Evolutionary conservation across 2,113 vertebrate genomes (phyloP), one percentile per base, ranked within the genome.

Genomic region (Petaurus breviceps): DNA sequence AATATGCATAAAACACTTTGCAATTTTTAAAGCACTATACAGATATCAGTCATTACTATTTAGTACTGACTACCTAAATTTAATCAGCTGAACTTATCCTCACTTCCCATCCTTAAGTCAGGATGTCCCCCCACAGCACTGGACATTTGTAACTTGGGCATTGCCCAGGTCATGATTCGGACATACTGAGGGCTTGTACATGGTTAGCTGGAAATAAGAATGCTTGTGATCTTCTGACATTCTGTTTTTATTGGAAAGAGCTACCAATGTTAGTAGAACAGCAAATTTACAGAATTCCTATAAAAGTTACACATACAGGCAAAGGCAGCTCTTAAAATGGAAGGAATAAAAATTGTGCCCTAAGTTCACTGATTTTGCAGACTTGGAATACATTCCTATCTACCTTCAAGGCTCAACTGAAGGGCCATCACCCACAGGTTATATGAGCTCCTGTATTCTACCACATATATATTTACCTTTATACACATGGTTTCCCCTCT

Each of bases 171-270:
- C 24, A 25, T 2, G 0, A 19, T 51, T 25, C 37, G 24, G 22
- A 53, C 55, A 52, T 25, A 47, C 3, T 52, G 57, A 84, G 8
- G 23, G 25, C 77, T 61, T 91, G 90, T 1, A 51, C 0, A 7
- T 0, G 94, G 43, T 22, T 94, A 57, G 37, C 55, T 91, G 54
- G 68, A 93, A 46, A 9, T 14, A 90, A 51, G 55, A 95, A 94
- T 50, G 24, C 23, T 26, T 47, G 14, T 37, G 4, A 53, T 9
- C 11, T 94, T 94, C 51, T 1, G 23, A 92, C 46, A 23, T 51
- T 97, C 68, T 22, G 16, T 90, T 37, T 61, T 94, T 91, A 93
- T 84, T 84, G n/a, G n/a, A 43, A 84, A 4, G 6, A 95, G 47
- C 91, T 6, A 51, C 22, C 14, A 90, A 61, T n/a, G 68, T 24